Base-by-base conservation (phyloP, 2,888 invertebrate species). In the Drosophila emarginata region DNA sequence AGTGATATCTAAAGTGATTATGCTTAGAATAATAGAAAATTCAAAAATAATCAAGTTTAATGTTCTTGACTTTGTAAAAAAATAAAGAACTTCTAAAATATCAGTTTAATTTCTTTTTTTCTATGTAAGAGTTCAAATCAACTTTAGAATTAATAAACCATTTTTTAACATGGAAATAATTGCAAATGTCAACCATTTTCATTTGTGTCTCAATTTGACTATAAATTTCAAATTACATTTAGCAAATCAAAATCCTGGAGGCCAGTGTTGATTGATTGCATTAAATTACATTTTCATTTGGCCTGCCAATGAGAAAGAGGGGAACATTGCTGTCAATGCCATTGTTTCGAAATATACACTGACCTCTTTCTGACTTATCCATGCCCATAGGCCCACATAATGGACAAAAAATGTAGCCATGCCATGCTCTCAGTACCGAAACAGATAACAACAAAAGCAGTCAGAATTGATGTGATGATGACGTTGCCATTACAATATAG, bases 341-440 rank as follows among this genome's bases (percentile, higher is more conserved):
- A 45, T 45, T 45, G 45, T 21, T 45, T 45, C 45, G 32, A 21
- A 21, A 45, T 45, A 11, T 21, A 9, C 11, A 4, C 11, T 45
- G 15, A 45, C 14, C 9, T 26, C 52, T n/a, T n/a, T 67, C 36
- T 60, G 74, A 56, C 54, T 39, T 52, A 56, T 26, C 50, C 18
- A 18, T 36, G 40, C 28, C 28, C n/a, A 12, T 14, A 28, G 23
- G 15, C 26, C 45, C 51, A 37, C 50, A 61, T 86, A 81, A 88
- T 86, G 81, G 80, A 82, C 62, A 74, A 68, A 61, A 63, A 60
- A 56, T 72, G 80, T 86, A 69, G 61, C 67, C 60, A 58, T 61
- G 65, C 18, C 18, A 21, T 11, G 11, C 18, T 45, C 21, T 40
- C 15, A 40, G 15, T 18, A 18, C 9, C 9, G 18, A 7, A 40